Evolutionary conservation across 2,797 vertebrate genomes (phyloP), one percentile per base, ranked within the genome.

Genomic region (Protonibea diacanthus): DNA sequence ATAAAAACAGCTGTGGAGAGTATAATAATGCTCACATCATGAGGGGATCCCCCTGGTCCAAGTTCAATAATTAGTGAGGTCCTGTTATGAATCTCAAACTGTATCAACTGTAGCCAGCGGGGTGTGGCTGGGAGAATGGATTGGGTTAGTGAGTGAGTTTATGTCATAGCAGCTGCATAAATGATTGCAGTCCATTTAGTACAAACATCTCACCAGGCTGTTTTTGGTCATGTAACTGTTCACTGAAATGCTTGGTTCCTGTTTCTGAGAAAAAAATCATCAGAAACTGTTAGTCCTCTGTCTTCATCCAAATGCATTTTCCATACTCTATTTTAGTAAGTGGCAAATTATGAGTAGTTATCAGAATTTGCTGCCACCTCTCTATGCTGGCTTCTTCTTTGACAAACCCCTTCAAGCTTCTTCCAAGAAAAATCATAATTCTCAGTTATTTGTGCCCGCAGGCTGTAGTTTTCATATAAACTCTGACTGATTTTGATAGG

Each of bases 101-200:
- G 63, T 49, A 65, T 83, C 70, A 42, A 21, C 55, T 78, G 60
- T 3, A 76, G 73, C 47, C 71, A 58, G 73, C 25, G 49, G 86
- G 89, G 74, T 80, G 86, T 83, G 78, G 78, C 74, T 76, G 49
- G 25, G 73, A 63, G 57, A 65, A 7, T 48, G 73, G 33, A 15
- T 59, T 9, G 20, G 49, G 17, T 44, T 57, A 48, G 45, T 38
- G 57, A 70, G 79, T 66, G 61, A 40, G 57, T 27, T 88, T 75
- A 57, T 61, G 82, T 89, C 82, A 70, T 73, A 71, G 73, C 78
- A 86, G 80, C 84, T 85, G 83, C 69, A 55, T 51, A 44, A 52
- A 66, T 81, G 62, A 84, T 73, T 63, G 45, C 23, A 78, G 66
- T 55, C 53, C n/a, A 17, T 59, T 58, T 5, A 45, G 47, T 74